Evolutionary conservation across 2,888 invertebrate species (phyloP), one percentile per base, ranked within the genome.

Genomic region (Andrena marginata): DNA sequence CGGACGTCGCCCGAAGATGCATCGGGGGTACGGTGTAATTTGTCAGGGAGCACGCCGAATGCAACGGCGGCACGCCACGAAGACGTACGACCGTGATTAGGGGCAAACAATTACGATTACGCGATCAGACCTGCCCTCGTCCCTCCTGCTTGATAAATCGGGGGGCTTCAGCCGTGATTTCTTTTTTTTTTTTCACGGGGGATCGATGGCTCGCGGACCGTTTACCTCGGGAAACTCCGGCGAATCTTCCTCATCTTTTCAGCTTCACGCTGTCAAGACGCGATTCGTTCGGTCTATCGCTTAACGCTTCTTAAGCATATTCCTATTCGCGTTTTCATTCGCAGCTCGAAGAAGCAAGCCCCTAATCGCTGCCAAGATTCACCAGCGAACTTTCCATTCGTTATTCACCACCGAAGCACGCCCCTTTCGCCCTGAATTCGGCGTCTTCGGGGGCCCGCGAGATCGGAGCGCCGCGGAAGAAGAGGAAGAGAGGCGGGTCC

Each of bases 11-110:
- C 63, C 68, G 63, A 78, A 63, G 77, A 69, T 49, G 68, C 69
- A 68, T 79, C 54, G 68, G 48, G 54, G 63, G 42, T 20, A 59
- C 69, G 33, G 59, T 69, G 79, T 49, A 79, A 79, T 79, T 79
- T 77, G 79, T 79, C 79, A 64, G 48, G 56, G 56, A n/a, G 49
- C 54, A 42, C 77, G 69, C 77, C 79, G 77, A 77, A 77, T 79
- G 69, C 70, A 79, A 79, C 60, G 64, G 64, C 79, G 16, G 49
- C 77, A 70, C 69, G 79, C 77, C 64, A 69, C 48, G 63, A 69
- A 79, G 77, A 79, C 78, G 69, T 64, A 79, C 69, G 69, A 77
- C 68, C 56, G 69, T 59, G 77, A 79, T 79, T 77, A 77, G 35
- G 67, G 62, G 69, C 69, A 77, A 69, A 69, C 77, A 77, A 79